Evolutionary conservation across 2,797 vertebrate genomes (phyloP).

Genomic region (Myotis findleyi): DNA sequence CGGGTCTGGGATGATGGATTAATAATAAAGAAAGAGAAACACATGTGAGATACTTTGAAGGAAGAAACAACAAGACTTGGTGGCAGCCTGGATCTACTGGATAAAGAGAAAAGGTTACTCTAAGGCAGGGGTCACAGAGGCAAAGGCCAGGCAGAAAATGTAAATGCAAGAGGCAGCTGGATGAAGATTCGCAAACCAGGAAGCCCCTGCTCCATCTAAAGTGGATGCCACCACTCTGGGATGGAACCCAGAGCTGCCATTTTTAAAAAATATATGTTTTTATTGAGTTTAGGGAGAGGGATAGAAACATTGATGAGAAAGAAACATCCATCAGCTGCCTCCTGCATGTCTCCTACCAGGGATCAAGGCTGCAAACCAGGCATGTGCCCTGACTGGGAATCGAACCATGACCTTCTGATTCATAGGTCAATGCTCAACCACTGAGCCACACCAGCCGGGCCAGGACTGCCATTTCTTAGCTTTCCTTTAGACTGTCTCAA

Average conservation of each 20-base stretch:
- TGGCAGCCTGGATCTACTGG: not conserved
- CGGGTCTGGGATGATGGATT: not conserved
- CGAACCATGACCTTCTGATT: no score
- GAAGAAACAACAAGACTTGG: slow-evolving; percentile 18
- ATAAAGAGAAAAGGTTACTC: not conserved
- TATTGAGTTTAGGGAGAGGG: no score
- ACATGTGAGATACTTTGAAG: not conserved
- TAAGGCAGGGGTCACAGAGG: not conserved
- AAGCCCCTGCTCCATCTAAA: not conserved
- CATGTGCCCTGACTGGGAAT: no score
- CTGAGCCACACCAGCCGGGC: not conserved
- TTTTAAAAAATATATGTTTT: not conserved
- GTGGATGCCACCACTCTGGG: not conserved
- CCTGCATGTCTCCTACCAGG: no score
- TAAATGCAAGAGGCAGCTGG: not conserved
- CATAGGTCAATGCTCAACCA: no score
- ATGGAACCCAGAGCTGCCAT: not conserved
- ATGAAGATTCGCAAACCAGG: not conserved
- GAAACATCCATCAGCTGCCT: no score
- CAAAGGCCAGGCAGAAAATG: not conserved
- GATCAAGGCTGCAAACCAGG: no score
- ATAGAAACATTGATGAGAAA: no score
- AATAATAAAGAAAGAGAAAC: slow-evolving; percentile 11
- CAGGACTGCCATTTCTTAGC: not conserved
- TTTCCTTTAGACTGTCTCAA: not conserved